Evolutionary conservation across 1,140 invertebrate species (phyloP).

Genomic region (Penaeus indicus): DNA sequence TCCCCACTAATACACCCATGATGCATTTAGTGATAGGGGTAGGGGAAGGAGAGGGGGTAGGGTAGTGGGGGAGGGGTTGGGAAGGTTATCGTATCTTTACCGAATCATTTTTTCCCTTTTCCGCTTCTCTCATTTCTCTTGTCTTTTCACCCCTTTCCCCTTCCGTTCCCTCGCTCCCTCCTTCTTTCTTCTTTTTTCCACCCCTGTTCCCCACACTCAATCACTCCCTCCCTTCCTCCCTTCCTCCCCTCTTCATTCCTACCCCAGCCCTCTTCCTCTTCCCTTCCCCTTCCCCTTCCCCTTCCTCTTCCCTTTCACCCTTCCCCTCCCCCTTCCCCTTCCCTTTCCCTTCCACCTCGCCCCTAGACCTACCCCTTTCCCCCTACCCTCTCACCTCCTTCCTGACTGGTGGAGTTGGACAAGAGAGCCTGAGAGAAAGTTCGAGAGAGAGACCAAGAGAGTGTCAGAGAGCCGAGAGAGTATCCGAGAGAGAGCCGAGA

Average conservation of each 20-base stretch:
- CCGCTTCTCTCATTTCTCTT: too few species aligned
- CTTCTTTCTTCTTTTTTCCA: too few species aligned
- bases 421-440: too few species aligned
- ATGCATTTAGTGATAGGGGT: neutral
- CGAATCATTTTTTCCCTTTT: too few species aligned
- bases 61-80: slow-evolving; percentile 6
- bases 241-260: neutral
- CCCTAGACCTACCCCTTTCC: neutral
- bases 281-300: neutral
- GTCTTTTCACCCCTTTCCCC: too few species aligned
- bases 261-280: neutral
- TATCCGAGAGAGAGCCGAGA: too few species aligned
- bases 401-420: too few species aligned
- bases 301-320: neutral
- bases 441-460: too few species aligned
- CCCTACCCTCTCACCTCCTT: neutral
- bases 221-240: neutral
- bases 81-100: too few species aligned
- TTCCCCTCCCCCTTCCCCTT: neutral
- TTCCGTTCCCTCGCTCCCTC: neutral
- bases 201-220: too few species aligned
- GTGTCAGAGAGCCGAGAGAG: too few species aligned
- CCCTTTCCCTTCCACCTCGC: neutral
- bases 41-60: slow-evolving; percentile 19
- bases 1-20: too few species aligned